Evolutionary conservation across 2,797 vertebrate species (phyloP).

Genomic region (Carduelis carduelis): DNA sequence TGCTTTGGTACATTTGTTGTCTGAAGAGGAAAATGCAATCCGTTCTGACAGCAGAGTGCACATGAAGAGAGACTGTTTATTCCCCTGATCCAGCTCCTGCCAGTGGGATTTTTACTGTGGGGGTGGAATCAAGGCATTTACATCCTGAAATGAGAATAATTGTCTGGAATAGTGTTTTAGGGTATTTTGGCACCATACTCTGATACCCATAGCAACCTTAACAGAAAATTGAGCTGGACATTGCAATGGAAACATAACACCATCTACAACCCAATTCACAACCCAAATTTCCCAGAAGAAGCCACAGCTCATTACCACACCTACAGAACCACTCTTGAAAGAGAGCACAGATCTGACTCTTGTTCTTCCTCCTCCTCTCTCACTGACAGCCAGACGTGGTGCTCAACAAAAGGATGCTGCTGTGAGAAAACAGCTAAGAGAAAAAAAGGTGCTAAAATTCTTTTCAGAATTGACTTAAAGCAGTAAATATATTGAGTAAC

Average conservation of each 20-base stretch:
- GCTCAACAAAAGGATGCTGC: not conserved
- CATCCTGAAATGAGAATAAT: not conserved
- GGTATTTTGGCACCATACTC: not conserved
- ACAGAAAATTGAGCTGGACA: constrained; percentile 1
- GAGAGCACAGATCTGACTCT: not conserved
- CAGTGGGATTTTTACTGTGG: not conserved
- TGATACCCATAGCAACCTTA: not conserved
- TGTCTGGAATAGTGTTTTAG: not conserved
- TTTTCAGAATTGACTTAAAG: not conserved
- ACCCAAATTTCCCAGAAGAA: constrained; percentile 5
- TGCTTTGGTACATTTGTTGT: not conserved
- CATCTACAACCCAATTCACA: not conserved
- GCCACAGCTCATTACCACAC: not conserved
- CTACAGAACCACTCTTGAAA: not conserved
- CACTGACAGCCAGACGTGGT: not conserved
- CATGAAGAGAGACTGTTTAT: not conserved
- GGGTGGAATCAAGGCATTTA: not conserved
- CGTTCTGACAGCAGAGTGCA: not conserved
- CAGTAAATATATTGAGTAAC: not conserved
- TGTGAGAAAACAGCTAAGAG: not conserved
- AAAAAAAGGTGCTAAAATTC: not conserved
- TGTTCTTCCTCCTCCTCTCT: constrained; percentile 1
- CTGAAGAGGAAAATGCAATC: not conserved
- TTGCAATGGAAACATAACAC: constrained; percentile 13
- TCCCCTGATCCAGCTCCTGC: not conserved